Conservation (phyloP, 2,888 invertebrate genomes). For the Apodemia hepburni region DNA sequence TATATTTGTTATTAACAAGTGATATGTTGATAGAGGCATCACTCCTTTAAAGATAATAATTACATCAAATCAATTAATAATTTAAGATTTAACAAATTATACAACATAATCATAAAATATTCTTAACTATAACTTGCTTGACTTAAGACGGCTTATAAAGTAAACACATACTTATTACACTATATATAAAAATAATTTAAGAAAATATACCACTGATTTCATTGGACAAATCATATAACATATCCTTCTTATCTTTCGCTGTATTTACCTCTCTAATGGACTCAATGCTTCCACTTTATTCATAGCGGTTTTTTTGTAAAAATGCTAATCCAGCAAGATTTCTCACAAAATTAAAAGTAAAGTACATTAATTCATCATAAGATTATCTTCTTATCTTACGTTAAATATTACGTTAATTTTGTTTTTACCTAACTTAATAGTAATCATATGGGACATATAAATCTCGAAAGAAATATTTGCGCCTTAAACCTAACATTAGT, state of each 20-base stretch:
- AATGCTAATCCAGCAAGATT: conserved; percentile 6
- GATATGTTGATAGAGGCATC: conserved; percentile 76
- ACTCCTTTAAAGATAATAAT: conserved; percentile 65
- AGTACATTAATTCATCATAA: conserved; percentile 10
- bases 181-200: conserved; percentile 63
- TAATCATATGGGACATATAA: conserved; percentile 12
- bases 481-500: conserved; percentile 16
- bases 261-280: conserved; percentile 20
- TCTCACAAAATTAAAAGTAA: conserved; percentile 4
- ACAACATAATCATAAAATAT: conserved; percentile 45
- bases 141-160: conserved; percentile 71
- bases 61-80: conserved; percentile 42
- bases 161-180: conserved; percentile 50
- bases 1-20: conserved; percentile 78
- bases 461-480: conserved; percentile 3
- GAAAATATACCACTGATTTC: conserved; percentile 54
- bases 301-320: conserved; percentile 11
- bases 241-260: conserved; percentile 26
- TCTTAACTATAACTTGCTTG: conserved; percentile 46
- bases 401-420: conserved; percentile 4
- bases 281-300: conserved; percentile 1
- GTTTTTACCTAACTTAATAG: conserved; percentile 17
- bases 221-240: conserved; percentile 46
- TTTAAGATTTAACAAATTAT: conserved; percentile 30
- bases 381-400: conserved; percentile 8